These are phyloP conservation scores for Leucoraja ocellata DNA, from an alignment of 2,797 vertebrate genomes.

Conservation along the genomic window DNA sequence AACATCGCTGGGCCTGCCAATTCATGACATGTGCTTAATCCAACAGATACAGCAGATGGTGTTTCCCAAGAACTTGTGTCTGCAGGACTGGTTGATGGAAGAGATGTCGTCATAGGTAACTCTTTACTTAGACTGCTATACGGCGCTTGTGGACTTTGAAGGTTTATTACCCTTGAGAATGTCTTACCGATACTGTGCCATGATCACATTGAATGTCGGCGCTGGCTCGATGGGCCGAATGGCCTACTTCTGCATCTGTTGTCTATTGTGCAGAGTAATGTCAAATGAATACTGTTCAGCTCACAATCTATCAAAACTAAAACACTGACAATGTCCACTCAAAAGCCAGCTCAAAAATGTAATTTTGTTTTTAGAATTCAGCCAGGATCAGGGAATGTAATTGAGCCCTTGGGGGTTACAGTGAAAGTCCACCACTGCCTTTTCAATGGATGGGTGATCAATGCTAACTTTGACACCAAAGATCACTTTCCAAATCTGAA, in stretches of 20 bases:
- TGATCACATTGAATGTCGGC: too few species aligned
- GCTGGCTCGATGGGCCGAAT: too few species aligned
- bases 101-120: conserved; percentile 93
- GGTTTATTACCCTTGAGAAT: background rate
- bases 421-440: too few species aligned
- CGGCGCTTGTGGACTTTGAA: background rate
- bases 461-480: background rate
- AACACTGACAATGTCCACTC: too few species aligned
- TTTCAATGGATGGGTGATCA: too few species aligned
- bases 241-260: too few species aligned
- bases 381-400: too few species aligned
- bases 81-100: conserved; percentile 91
- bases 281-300: background rate
- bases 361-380: too few species aligned
- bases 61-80: conserved; percentile 97
- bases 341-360: too few species aligned
- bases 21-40: conserved; percentile 28
- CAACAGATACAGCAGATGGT: conserved; percentile 89
- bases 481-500: background rate
- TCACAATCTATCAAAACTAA: too few species aligned
- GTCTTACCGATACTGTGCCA: background rate
- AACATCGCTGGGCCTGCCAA: background rate
- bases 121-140: background rate
- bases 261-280: too few species aligned
- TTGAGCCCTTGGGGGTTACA: too few species aligned